Conservation (phyloP, 2,797 vertebrate genomes). For the Mionectes olivaceus region DNA sequence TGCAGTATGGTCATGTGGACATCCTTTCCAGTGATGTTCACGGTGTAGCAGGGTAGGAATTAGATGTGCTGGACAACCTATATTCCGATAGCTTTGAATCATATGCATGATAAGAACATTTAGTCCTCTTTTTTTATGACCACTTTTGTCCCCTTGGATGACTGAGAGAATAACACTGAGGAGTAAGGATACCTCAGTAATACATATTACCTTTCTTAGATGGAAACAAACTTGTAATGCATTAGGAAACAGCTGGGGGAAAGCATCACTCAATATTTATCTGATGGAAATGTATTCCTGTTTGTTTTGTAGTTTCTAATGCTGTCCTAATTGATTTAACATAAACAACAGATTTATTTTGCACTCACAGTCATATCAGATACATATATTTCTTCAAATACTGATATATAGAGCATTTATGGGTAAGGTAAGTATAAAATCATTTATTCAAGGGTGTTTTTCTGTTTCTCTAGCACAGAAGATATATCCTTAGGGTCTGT, state of each 20-base stretch:
- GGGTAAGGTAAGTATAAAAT: neutral
- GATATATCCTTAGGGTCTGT: neutral
- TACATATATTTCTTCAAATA: neutral
- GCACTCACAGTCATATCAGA: neutral
- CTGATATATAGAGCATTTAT: neutral
- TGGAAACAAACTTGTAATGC: neutral
- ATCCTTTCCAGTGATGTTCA: neutral
- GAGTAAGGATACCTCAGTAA: accelerated
- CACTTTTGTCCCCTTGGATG: neutral
- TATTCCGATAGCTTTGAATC: neutral
- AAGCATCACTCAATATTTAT: neutral
- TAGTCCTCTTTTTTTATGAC: neutral
- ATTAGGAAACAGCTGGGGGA: neutral
- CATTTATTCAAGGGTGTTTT: neutral
- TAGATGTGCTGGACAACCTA: neutral
- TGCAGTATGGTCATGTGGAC: neutral
- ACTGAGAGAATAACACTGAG: neutral
- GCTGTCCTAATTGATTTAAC: neutral
- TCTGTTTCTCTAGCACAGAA: neutral
- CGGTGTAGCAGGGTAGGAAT: neutral
- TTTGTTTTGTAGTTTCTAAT: neutral
- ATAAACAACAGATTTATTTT: neutral
- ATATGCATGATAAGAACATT: neutral
- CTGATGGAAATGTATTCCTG: neutral
- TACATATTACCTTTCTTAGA: neutral